These are phyloP conservation scores for Paramuricea clavata DNA, from an alignment of 92 coral and sea anemone genomes.

Conservation along the genomic window DNA sequence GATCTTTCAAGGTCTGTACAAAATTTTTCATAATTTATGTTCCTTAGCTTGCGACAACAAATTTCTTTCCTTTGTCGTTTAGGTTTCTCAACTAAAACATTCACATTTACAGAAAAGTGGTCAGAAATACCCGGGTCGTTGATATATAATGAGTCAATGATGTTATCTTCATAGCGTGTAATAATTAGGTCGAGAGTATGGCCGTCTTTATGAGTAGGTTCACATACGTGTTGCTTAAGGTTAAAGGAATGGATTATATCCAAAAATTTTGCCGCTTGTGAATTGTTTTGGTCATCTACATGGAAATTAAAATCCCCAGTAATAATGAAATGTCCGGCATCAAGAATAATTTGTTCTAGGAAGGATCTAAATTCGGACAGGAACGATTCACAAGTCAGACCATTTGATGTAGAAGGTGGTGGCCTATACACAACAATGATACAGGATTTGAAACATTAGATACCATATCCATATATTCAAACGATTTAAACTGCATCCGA, in stretches of 20 bases:
- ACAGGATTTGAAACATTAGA: not conserved
- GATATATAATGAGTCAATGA: no score
- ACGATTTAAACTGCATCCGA: not conserved
- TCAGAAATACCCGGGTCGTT: no score
- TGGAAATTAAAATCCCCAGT: conserved; percentile 39
- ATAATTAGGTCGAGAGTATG: conserved; percentile 46
- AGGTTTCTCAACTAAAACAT: no score
- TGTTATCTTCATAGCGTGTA: conserved; percentile 40
- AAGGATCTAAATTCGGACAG: not conserved
- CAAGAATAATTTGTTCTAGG: not conserved
- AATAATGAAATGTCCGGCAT: not conserved
- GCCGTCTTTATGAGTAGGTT: conserved; percentile 28
- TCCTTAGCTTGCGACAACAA: no score
- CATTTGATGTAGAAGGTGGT: conserved; percentile 6
- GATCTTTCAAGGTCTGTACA: no score
- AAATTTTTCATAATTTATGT: no score
- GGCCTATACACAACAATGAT: conserved; percentile 14
- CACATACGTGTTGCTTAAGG: conserved; percentile 3
- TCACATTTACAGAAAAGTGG: no score
- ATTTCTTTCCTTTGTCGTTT: no score
- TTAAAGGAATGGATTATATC: not conserved
- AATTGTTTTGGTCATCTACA: conserved; percentile 10
- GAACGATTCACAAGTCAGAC: not conserved
- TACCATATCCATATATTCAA: not conserved
- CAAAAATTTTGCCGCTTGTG: not conserved